These are phyloP conservation scores for Eupithecia insigniata DNA, from an alignment of 2,888 invertebrate genomes.

Conservation along the genomic window DNA sequence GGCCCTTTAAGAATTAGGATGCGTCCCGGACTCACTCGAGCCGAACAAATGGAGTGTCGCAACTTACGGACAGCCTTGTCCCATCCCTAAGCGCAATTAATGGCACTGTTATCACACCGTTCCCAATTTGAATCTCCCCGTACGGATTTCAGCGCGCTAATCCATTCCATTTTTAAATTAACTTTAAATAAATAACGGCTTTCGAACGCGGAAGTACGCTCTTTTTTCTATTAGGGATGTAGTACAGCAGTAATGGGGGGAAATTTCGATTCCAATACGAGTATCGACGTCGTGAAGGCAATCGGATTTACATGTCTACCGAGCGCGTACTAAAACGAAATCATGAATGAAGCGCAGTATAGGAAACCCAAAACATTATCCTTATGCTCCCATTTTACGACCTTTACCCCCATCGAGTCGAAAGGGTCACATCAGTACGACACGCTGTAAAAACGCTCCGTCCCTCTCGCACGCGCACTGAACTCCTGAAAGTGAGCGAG, in stretches of 20 bases:
- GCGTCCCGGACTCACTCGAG: slow-evolving; percentile 76
- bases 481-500: slow-evolving; percentile 76
- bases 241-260: slow-evolving; percentile 73
- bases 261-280: slow-evolving; percentile 66
- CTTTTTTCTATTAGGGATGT: slow-evolving; percentile 74
- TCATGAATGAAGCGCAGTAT: slow-evolving; percentile 84
- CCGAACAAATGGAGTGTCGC: slow-evolving; percentile 81
- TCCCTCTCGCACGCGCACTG: slow-evolving; percentile 64
- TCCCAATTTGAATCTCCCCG: slow-evolving; percentile 72
- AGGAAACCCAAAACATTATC: slow-evolving; percentile 84
- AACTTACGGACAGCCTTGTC: slow-evolving; percentile 62
- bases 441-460: slow-evolving; percentile 71
- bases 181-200: slow-evolving; percentile 46
- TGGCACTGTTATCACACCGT: slow-evolving; percentile 69
- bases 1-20: slow-evolving; percentile 84
- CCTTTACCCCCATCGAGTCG: slow-evolving; percentile 83
- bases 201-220: slow-evolving; percentile 34
- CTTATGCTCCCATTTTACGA: slow-evolving; percentile 85
- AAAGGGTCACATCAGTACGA: slow-evolving; percentile 81
- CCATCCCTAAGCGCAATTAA: slow-evolving; percentile 75
- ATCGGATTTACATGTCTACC: slow-evolving; percentile 83
- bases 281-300: slow-evolving; percentile 76
- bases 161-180: slow-evolving; percentile 48
- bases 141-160: slow-evolving; percentile 52
- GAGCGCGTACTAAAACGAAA: slow-evolving; percentile 81